Conservation (phyloP, 2,888 invertebrate genomes). For the Craniophora ligustri region DNA sequence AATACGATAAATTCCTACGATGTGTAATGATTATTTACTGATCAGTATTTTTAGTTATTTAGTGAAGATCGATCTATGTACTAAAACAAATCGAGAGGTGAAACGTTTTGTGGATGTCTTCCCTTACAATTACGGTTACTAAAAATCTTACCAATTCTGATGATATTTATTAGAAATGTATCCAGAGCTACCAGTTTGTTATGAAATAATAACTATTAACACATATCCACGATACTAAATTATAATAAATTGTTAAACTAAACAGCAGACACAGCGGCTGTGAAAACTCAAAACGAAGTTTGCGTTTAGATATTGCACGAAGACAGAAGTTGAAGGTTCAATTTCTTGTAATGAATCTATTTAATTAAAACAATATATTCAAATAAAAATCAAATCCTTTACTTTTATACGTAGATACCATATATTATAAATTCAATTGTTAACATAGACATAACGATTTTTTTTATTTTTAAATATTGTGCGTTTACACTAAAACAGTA, state of each 20-base stretch:
- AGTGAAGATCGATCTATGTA: constrained; percentile 55
- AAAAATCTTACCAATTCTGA: constrained; percentile 40
- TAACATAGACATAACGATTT: too few species aligned
- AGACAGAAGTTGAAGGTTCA: constrained; percentile 2
- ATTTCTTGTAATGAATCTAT: neutral
- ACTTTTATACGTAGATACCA: neutral
- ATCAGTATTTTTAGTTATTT: constrained; percentile 39
- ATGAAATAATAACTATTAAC: constrained; percentile 55
- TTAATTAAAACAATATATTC: neutral
- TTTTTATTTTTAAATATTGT: too few species aligned
- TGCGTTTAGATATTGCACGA: constrained; percentile 66
- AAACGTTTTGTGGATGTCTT: constrained; percentile 32
- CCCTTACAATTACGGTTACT: constrained; percentile 5
- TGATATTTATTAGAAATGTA: constrained; percentile 21
- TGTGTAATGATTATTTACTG: constrained; percentile 30
- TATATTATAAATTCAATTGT: too few species aligned
- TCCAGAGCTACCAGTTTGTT: constrained; percentile 30
- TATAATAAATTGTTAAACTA: constrained; percentile 65
- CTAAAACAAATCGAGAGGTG: constrained; percentile 35
- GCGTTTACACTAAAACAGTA: too few species aligned
- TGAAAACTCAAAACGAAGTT: constrained; percentile 81
- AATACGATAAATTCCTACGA: constrained; percentile 45
- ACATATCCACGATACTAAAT: constrained; percentile 56
- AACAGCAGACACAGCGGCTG: constrained; percentile 80
- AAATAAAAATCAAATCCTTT: neutral